Conservation (phyloP, 2,797 vertebrate genomes). For the Urocyon cinereoargenteus region DNA sequence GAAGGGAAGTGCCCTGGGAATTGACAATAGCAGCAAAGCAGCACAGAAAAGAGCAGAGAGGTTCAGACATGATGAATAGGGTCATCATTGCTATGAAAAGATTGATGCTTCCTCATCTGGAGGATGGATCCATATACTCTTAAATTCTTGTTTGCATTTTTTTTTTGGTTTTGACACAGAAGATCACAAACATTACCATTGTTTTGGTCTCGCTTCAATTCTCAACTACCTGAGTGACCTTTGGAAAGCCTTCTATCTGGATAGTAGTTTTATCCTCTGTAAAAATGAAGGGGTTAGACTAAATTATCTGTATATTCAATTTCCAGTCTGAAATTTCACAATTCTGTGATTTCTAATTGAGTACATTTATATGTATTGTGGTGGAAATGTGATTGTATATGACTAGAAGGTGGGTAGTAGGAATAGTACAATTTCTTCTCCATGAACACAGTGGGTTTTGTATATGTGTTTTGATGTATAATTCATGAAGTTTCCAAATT, state of each 20-base stretch:
- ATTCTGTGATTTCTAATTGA: slow-evolving; percentile 63
- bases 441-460: slow-evolving; percentile 42
- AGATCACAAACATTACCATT: slow-evolving; percentile 18
- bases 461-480: slow-evolving; percentile 68
- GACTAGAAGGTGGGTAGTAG: slow-evolving; percentile 47
- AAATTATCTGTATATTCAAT: slow-evolving; percentile 3
- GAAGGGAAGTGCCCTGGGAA: slow-evolving; percentile 58
- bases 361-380: slow-evolving; percentile 35
- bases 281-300: slow-evolving; percentile 35
- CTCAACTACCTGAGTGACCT: slow-evolving; percentile 20
- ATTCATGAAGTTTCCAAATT: slow-evolving; percentile 66
- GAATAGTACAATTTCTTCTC: slow-evolving; percentile 60
- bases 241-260: slow-evolving; percentile 39
- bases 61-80: slow-evolving; percentile 71
- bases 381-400: slow-evolving; percentile 16
- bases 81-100: slow-evolving; percentile 70
- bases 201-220: slow-evolving; percentile 35
- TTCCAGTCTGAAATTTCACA: slow-evolving; percentile 49
- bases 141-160: slow-evolving; percentile 17
- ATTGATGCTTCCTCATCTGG: slow-evolving; percentile 51
- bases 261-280: slow-evolving; percentile 33
- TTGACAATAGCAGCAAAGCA: slow-evolving; percentile 62
- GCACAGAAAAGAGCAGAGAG: slow-evolving; percentile 40
- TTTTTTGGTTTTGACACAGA: slow-evolving; percentile 47
- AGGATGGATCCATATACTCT: slow-evolving; percentile 23